Base-by-base conservation (phyloP, 2,113 vertebrate species). In the Micromys minutus region DNA sequence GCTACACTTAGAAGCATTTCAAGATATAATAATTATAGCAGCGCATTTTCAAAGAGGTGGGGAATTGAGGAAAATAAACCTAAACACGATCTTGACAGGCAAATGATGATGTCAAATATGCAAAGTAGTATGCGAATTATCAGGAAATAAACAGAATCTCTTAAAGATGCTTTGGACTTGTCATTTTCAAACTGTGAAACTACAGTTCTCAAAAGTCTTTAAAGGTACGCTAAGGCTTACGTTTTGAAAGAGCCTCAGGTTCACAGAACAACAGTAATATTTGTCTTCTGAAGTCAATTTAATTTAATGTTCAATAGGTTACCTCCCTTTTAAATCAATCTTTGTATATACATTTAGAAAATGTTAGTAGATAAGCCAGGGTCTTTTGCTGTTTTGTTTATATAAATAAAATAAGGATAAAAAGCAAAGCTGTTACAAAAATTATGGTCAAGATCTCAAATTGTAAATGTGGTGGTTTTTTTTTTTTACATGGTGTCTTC, bases 51-150 rank as follows among this genome's bases (percentile, higher is more conserved):
- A 47, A 69, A 84, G 12, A 26, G 31, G 21, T 34, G 52, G 13
- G 39, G 8, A 12, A 59, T 22, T 39, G 5, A 0, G 59, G 11
- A 81, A 80, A 15, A 85, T 83, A 22, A 50, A 80, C 11, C 31
- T 3, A 79, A 89, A 75, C 2, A 50, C 1, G 59, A 69, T 11
- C 0, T 72, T 72, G 39, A 39, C 19, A 61, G 29, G 7, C 85
- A 90, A 89, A 77, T 83, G n/a, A 47, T 39, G 10, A 45, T 22
- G 81, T 95, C 57, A 7, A 94, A 67, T 92, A 89, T 26, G 22
- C 59, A 26, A 61, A 61, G 9, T 7, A 13, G 15, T 15, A n/a
- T 71, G 29, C 7, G 77, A 88, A 86, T 77, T 63, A 75, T n/a
- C 69, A 65, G 86, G 22, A 92, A 63, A 89, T 31, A 90, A 52